These are phyloP conservation scores for Tyrannus savana DNA, from an alignment of 2,113 vertebrate genomes.

Conservation along the genomic window DNA sequence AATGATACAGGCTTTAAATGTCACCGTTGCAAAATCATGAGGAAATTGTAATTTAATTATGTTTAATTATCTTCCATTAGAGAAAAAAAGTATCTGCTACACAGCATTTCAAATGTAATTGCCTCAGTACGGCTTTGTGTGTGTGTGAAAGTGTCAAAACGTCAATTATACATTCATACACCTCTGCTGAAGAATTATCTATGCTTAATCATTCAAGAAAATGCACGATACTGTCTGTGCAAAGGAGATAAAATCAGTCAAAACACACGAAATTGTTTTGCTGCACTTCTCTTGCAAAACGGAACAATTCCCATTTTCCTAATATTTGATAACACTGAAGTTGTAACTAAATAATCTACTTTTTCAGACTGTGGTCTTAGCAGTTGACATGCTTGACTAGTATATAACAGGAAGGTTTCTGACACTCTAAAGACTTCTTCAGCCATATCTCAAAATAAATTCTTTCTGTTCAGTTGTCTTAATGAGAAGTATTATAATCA, in stretches of 20 bases:
- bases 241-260: not conserved
- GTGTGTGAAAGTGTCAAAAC: not conserved
- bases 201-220: not conserved
- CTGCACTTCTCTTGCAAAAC: not conserved
- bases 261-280: not conserved
- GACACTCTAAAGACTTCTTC: not conserved
- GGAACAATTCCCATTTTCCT: not conserved
- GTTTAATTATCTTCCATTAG: not conserved
- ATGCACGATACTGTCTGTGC: not conserved
- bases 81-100: not conserved
- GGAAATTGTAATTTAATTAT: not conserved
- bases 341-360: not conserved
- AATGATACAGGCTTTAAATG: not conserved
- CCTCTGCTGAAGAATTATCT: not conserved
- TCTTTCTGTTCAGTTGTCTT: not conserved
- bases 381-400: not conserved
- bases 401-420: not conserved
- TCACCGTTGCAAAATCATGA: slow-evolving; percentile 1
- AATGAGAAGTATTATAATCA: not conserved
- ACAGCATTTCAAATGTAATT: not conserved
- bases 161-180: not conserved
- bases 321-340: not conserved
- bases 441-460: not conserved
- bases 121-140: not conserved
- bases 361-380: not conserved